These are phyloP conservation scores for Tilapia sparmanii DNA, from an alignment of 2,113 vertebrate species.

Conservation along the genomic window DNA sequence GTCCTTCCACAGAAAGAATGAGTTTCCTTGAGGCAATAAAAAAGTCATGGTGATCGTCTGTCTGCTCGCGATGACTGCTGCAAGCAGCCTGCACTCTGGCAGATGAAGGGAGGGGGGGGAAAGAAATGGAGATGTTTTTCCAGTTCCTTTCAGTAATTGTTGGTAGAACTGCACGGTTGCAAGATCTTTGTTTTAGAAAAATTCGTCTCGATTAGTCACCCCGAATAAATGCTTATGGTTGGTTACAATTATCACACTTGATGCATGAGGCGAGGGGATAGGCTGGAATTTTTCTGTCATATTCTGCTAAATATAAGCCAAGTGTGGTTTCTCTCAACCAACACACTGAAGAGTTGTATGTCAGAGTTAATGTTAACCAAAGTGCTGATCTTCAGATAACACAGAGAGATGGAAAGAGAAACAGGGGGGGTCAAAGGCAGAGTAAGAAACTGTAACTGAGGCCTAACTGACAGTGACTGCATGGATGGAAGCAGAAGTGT, in stretches of 20 bases:
- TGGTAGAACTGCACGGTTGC: background rate
- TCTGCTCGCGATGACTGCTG: constrained; percentile 15
- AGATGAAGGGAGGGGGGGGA: background rate
- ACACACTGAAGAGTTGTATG: background rate
- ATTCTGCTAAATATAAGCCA: background rate
- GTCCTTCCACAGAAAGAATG: constrained; percentile 45
- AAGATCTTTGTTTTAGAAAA: background rate
- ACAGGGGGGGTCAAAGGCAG: background rate
- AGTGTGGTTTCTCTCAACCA: background rate
- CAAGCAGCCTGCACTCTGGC: constrained; percentile 1
- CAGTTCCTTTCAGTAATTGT: background rate
- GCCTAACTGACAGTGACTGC: background rate
- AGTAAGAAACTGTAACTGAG: background rate
- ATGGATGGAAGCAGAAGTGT: background rate
- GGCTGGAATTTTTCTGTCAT: background rate
- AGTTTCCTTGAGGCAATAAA: constrained; percentile 52
- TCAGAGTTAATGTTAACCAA: background rate
- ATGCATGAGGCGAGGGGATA: background rate
- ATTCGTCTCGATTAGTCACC: background rate
- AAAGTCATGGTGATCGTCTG: constrained; percentile 46
- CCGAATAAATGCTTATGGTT: background rate
- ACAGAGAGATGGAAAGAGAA: background rate
- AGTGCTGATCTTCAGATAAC: background rate
- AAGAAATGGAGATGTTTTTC: background rate
- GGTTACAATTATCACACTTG: background rate